Evolutionary conservation across 2,888 invertebrate genomes (phyloP).

Genomic region (Protophormia terraenovae): DNA sequence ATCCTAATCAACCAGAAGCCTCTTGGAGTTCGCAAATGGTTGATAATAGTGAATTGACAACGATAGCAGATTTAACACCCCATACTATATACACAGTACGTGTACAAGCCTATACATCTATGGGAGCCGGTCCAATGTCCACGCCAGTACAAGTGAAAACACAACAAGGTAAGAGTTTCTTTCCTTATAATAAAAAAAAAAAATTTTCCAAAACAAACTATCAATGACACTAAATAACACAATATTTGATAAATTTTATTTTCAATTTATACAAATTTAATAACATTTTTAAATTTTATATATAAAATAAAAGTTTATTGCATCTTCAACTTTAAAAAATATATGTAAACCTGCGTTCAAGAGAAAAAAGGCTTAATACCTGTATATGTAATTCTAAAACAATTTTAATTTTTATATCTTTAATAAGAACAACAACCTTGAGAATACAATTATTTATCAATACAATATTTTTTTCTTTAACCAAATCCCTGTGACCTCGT

Average conservation of each 20-base stretch:
- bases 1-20: constrained; percentile 91
- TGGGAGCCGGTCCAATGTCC: constrained; percentile 97
- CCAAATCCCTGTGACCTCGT: neutral
- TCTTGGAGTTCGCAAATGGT: constrained; percentile 97
- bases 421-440: neutral
- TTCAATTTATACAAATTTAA: too few relatives aligned
- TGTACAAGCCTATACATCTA: constrained; percentile 95
- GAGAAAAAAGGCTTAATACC: too few relatives aligned
- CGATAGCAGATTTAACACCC: constrained; percentile 94
- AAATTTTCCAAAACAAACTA: too few relatives aligned
- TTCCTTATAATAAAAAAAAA: too few relatives aligned
- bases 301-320: too few relatives aligned
- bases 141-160: constrained; percentile 99
- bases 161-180: constrained; percentile 97
- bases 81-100: constrained; percentile 97
- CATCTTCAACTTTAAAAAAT: too few relatives aligned
- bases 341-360: too few relatives aligned
- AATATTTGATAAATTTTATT: too few relatives aligned
- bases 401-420: too few relatives aligned
- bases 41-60: constrained; percentile 95
- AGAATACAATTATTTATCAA: neutral
- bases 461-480: neutral
- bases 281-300: too few relatives aligned
- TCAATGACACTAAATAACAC: too few relatives aligned
- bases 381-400: too few relatives aligned